Percentiles rank a stretch among this genome's conserved stretches.
Evolutionary conservation across 2,797 vertebrate species (phyloP).

Genomic region (Phalloptychus januarius): DNA sequence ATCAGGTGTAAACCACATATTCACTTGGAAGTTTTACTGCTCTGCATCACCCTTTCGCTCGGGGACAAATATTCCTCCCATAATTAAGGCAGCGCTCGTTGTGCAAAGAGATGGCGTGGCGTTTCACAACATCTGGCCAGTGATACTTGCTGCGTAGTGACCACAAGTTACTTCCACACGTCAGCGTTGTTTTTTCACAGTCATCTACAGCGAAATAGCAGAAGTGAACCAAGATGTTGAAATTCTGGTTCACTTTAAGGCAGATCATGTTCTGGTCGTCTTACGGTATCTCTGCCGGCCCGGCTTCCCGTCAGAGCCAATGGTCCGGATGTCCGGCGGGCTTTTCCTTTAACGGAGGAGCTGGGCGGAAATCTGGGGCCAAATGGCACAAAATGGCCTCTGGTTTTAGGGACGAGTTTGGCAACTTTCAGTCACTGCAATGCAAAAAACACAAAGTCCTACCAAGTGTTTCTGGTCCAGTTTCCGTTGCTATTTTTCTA

Average conservation of each 20-base stretch:
- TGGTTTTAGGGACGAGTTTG: constrained; percentile 12
- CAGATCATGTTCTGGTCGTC: constrained; percentile 65
- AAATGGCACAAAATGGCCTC: constrained; percentile 8
- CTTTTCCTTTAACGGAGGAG: constrained; percentile 55
- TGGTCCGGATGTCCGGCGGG: constrained; percentile 63
- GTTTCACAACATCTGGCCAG: constrained; percentile 80
- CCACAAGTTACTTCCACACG: constrained; percentile 73
- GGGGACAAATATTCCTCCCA: constrained; percentile 19
- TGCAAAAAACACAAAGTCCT: too few relatives aligned
- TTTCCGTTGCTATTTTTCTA: too few relatives aligned
- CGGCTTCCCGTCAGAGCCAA: constrained; percentile 73
- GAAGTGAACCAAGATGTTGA: constrained; percentile 83
- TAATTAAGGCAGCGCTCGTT: constrained; percentile 47
- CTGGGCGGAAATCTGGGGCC: constrained; percentile 42
- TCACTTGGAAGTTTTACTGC: not conserved
- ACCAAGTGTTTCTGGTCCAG: too few relatives aligned
- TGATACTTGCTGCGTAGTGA: constrained; percentile 72
- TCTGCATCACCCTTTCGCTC: not conserved
- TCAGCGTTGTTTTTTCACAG: constrained; percentile 69
- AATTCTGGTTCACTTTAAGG: constrained; percentile 77
- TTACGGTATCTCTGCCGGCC: constrained; percentile 74
- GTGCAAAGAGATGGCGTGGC: constrained; percentile 69
- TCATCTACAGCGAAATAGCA: constrained; percentile 76
- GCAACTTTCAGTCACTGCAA: not conserved
- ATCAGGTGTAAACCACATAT: not conserved